Base-by-base conservation (phyloP, 2,113 vertebrate species). In the Lota lota region DNA sequence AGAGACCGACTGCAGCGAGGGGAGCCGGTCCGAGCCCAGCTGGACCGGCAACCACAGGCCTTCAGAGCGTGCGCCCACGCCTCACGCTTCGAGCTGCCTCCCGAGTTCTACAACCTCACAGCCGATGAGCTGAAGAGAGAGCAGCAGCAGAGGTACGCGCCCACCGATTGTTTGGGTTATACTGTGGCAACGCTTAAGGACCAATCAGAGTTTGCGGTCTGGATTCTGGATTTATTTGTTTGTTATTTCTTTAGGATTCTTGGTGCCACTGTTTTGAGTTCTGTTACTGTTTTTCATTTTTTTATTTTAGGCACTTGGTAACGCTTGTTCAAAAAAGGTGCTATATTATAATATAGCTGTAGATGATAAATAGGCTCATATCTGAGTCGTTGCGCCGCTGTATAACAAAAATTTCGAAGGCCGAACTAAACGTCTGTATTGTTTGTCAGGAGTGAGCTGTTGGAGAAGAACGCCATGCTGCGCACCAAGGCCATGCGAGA, bases 401-500 rank as follows among this genome's bases (percentile, higher is more conserved):
- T 47, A 11, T 47, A 47, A 47, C 53, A n/a, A n/a, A n/a, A n/a
- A n/a, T n/a, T n/a, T n/a, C n/a, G n/a, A n/a, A n/a, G n/a, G n/a
- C n/a, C n/a, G n/a, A 33, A 33, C 28, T 1, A 33, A 33, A 57
- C 56, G 33, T 70, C 11, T 36, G 3, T 74, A 11, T 24, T 2
- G 4, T 70, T 73, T 16, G 22, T 64, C 76, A 98, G 95, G 88
- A 89, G 90, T 0, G 96, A 98, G 10, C 79, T 92, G 0, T 88
- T 96, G 82, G 96, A 98, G 69, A 94, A 93, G 84, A 93, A 93
- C 1, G 79, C 92, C 0, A 89, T 94, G 91, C 90, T 99, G 73
- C 88, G 95, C 62, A 99, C 97, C 0, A 96, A 95, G 78, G 97
- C 93, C 64, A 99, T 97, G 96, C 87, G 97, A 36, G 96, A 98